Evolutionary conservation across 2,888 invertebrate genomes (phyloP).

Genomic region (Plagodis dolabraria): DNA sequence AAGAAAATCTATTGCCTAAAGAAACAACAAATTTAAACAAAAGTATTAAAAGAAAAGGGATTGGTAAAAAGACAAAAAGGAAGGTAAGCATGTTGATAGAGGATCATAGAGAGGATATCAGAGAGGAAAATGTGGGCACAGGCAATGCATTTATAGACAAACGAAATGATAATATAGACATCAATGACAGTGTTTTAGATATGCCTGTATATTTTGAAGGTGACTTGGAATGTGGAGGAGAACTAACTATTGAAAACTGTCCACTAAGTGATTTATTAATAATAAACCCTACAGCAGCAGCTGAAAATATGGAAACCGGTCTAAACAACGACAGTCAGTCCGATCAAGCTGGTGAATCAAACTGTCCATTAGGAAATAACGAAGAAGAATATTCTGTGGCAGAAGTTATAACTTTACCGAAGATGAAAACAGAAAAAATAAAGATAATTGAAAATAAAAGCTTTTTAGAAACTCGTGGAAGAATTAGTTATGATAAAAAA

Average conservation of each 20-base stretch:
- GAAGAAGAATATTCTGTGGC: neutral
- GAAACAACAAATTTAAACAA: neutral
- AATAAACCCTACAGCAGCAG: neutral
- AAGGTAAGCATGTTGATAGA: neutral
- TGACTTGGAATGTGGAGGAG: neutral
- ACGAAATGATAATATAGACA: neutral
- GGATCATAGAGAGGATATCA: neutral
- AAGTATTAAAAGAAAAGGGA: neutral
- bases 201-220: neutral
- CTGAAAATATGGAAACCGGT: neutral
- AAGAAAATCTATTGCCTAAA: neutral
- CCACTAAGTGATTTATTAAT: neutral
- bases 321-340: neutral
- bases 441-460: neutral
- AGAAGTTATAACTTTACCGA: neutral
- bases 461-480: neutral
- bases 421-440: neutral
- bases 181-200: neutral
- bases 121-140: neutral
- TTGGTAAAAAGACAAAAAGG: neutral
- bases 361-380: neutral
- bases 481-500: neutral
- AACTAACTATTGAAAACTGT: neutral
- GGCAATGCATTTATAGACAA: neutral
- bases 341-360: neutral